Base-by-base conservation (phyloP, 2,888 invertebrate genomes). In the Xylota segnis region DNA sequence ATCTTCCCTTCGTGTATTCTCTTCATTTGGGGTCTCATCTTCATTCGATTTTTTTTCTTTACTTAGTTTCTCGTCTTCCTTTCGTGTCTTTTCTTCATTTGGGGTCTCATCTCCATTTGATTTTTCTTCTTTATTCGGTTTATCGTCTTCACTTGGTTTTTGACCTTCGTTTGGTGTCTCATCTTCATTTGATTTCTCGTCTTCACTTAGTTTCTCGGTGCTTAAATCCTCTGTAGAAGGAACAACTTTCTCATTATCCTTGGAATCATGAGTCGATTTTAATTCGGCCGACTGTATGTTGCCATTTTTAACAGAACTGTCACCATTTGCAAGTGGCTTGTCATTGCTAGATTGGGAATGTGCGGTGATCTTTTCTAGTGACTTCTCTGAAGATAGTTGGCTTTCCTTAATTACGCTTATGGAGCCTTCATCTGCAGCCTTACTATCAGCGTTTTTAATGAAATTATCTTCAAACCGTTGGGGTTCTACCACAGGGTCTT, bases 401-500 rank as follows among this genome's bases (percentile, higher is more conserved):
- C 6, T 32, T 9, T 9, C n/a, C 14, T 54, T 10, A 27, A 4
- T 10, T 23, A n/a, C 5, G n/a, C 0, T 23, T 23, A 66, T 52
- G 0, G 14, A 4, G 0, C 18, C 47, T 47, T 63, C 47, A 4
- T 7, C 10, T 10, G 5, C 63, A 32, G 16, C 29, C 14, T 10
- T 29, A 16, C 10, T 10, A 5, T 54, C n/a, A n/a, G 5, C 9
- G 27, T 0, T 54, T 54, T 16, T 18, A 5, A 6, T 40, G 2
- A 76, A 65, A 56, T 56, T 12, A 45, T 75, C 74, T 43, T 65
- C 74, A 27, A 75, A 63, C 4, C n/a, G 10, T 2, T 18, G n/a
- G 9, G 43, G 16, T 43, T 23, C 16, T 2, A 0, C 27, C 23
- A 12, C 10, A 12, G 40, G 10, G 12, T 68, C 23, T 4, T 76